phyloP scores from a whole-genome alignment of 2,797 vertebrate species.

The Agapornis canus region DNA sequence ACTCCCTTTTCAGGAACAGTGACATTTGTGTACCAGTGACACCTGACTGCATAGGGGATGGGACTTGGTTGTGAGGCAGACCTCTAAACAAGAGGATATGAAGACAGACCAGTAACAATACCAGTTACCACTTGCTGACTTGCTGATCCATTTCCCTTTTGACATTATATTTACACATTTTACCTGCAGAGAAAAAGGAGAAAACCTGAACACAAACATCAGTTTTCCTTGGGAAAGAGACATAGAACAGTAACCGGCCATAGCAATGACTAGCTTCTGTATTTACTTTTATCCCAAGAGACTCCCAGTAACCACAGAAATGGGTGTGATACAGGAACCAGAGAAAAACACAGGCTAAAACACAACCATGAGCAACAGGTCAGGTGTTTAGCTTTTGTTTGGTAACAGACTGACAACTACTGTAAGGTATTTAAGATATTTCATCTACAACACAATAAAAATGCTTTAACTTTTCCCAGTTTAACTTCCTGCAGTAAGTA shows the following conservation, averaged over 20 bases:
- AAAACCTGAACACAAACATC: background rate
- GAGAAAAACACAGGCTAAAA: background rate
- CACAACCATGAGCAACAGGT: background rate
- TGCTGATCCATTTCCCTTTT: background rate
- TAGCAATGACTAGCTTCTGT: background rate
- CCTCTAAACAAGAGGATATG: background rate
- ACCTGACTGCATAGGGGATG: background rate
- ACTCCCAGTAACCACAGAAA: background rate
- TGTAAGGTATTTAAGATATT: background rate
- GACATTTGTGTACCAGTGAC: background rate
- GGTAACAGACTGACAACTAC: background rate
- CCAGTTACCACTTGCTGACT: background rate
- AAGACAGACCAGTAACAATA: background rate
- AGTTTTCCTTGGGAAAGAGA: background rate
- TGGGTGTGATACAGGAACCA: background rate
- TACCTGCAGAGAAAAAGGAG: background rate
- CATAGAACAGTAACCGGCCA: background rate
- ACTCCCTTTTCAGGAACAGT: background rate
- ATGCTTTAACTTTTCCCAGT: background rate
- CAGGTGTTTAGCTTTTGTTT: background rate
- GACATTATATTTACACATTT: background rate
- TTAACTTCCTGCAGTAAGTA: background rate
- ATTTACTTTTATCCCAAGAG: background rate
- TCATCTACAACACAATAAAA: background rate
- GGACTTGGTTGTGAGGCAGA: background rate